Base-by-base conservation (phyloP, 2,888 invertebrate genomes). In the Dione juno region DNA sequence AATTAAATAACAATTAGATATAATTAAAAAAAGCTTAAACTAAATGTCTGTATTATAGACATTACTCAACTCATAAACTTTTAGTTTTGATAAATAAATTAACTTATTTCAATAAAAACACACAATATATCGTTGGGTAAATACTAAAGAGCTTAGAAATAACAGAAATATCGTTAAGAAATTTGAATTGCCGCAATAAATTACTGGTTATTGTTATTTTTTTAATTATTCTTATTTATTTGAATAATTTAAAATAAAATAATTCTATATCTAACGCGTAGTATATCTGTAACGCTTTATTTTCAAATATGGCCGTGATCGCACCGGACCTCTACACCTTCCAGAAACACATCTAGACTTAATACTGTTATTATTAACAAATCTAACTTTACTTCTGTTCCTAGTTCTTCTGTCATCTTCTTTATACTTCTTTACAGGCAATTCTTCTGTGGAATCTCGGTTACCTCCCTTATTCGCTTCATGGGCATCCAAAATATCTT, bases 401-500 rank as follows among this genome's bases (percentile, higher is more conserved):
- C 77, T 77, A 10, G 67, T 74, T 48, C 61, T 68, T 11, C 70
- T 68, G 7, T 72, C 70, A 40, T 57, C 52, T 21, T 72, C 52
- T 63, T 53, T 64, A 19, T 61, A 50, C 64, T 69, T 71, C 53
- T 72, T 37, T 37, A 50, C 19, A 11, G 45, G 78, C 3, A 82
- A 78, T 2, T 77, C 80, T 1, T 82, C 82, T 58, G 81, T 80
- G 14, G 77, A 70, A 13, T 74, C 75, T 16, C 37, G 16, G 11
- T 37, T 37, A 0, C 74, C 77, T 75, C 74, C 77, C 74, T 84
- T 82, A 66, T 89, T 90, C 0, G 83, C 84, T 80, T 90, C 89
- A 58, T 92, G 89, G 0, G 90, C 89, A 11, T 90, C 88, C 35
- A 91, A 73, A 58, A 91, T 91, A 14, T 90, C 89, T 70, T 90